Percentiles rank a stretch among this genome's conserved stretches.
These are phyloP conservation scores for Yasuhikotakia modesta DNA, from an alignment of 2,797 vertebrate genomes.

Conservation along the genomic window DNA sequence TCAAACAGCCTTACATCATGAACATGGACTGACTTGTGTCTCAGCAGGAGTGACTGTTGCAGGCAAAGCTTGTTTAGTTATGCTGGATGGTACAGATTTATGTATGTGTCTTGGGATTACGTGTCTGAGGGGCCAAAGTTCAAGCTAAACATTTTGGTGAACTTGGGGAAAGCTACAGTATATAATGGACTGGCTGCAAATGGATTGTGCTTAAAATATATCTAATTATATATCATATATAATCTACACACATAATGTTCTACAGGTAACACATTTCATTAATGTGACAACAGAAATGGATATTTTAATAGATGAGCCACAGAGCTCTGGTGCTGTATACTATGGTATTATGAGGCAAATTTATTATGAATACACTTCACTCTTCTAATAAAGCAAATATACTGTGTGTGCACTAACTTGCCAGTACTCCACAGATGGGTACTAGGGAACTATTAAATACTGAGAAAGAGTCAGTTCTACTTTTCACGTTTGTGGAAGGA, in stretches of 20 bases:
- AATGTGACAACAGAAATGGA: background rate
- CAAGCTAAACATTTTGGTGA: conserved; percentile 47
- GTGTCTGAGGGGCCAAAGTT: conserved; percentile 36
- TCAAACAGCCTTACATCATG: conserved; percentile 18
- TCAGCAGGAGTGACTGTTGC: too few relatives aligned
- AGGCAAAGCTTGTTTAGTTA: conserved; percentile 13
- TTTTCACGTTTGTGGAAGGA: too few relatives aligned
- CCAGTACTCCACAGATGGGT: background rate
- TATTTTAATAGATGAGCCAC: background rate
- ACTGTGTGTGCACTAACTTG: background rate
- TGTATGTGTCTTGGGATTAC: conserved; percentile 34
- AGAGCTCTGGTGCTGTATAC: background rate
- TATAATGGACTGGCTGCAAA: conserved; percentile 6
- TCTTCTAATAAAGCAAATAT: background rate
- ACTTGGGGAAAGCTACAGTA: conserved; percentile 7
- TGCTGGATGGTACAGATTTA: conserved; percentile 16
- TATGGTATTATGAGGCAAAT: background rate
- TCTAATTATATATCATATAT: background rate
- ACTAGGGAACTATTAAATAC: background rate
- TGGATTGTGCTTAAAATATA: background rate
- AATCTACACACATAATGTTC: background rate
- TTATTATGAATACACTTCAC: background rate
- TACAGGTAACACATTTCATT: background rate
- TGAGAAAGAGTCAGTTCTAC: background rate
- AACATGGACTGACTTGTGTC: conserved; percentile 1